Percentiles rank a stretch among this genome's conserved stretches.
phyloP scores from a whole-genome alignment of 37 sponge, comb jelly and placozoan genomes.

The Trichoplax adhaerens region DNA sequence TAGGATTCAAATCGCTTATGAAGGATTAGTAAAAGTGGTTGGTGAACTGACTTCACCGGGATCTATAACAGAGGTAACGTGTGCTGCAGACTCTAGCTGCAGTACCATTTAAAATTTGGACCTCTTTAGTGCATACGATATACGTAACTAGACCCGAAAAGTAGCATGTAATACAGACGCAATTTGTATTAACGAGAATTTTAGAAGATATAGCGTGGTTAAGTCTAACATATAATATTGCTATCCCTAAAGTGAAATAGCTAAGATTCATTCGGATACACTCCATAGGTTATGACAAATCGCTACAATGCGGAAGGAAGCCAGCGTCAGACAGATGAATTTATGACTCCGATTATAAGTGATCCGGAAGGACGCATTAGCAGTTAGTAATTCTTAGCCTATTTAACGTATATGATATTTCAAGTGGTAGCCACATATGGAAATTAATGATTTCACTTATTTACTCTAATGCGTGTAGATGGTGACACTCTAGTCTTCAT shows the following conservation, averaged over 20 bases:
- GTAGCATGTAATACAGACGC: too few species aligned
- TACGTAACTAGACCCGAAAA: too few species aligned
- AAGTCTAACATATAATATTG: too few species aligned
- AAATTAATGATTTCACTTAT: neutral
- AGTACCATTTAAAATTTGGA: too few species aligned
- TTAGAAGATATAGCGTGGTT: too few species aligned
- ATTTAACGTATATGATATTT: neutral
- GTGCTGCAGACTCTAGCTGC: too few species aligned
- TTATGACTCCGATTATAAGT: slow-evolving; percentile 79
- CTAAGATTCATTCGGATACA: too few species aligned
- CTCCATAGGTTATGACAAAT: slow-evolving; percentile 32
- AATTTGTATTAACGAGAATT: too few species aligned
- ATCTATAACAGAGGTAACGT: too few species aligned
- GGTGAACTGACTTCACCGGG: slow-evolving; percentile 31
- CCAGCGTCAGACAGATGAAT: slow-evolving; percentile 72
- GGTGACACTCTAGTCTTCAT: slow-evolving; percentile 83
- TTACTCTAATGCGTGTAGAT: slow-evolving; percentile 13
- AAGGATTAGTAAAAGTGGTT: slow-evolving; percentile 62
- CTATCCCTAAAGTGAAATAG: too few species aligned
- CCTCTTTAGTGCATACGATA: too few species aligned
- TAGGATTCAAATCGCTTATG: slow-evolving; percentile 73
- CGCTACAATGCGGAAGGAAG: slow-evolving; percentile 41
- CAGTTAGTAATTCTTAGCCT: slow-evolving; percentile 12
- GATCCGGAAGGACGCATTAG: slow-evolving; percentile 51
- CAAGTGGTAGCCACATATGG: neutral